Percentiles rank a stretch among this genome's conserved stretches.
These are phyloP conservation scores for Plagodis pulveraria DNA, from an alignment of 2,888 invertebrate species.

Conservation along the genomic window DNA sequence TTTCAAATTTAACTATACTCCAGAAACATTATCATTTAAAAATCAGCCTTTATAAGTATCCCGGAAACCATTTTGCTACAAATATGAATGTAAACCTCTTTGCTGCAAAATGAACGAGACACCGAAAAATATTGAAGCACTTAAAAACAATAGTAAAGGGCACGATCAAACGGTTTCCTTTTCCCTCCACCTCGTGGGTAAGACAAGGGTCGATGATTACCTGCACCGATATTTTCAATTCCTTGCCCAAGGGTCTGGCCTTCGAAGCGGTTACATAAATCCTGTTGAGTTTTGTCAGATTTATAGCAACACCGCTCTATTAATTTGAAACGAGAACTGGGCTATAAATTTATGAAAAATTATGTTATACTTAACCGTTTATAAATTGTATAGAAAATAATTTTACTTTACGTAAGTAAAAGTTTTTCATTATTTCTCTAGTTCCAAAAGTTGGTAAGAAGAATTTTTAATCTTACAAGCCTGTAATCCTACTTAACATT, in stretches of 20 bases:
- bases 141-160: constrained; percentile 31
- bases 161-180: constrained; percentile 27
- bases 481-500: too few relatives aligned
- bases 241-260: constrained; percentile 32
- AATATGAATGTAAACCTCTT: not conserved
- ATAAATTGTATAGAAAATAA: too few relatives aligned
- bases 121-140: constrained; percentile 20
- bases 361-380: not conserved
- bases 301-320: constrained; percentile 51
- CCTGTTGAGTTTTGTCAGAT: constrained; percentile 47
- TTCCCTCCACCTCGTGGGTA: constrained; percentile 31
- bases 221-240: constrained; percentile 49
- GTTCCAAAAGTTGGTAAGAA: too few relatives aligned
- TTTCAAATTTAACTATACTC: too few relatives aligned
- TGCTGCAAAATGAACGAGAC: constrained; percentile 14
- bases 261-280: constrained; percentile 52
- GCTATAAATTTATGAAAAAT: constrained; percentile 16
- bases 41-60: too few relatives aligned
- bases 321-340: constrained; percentile 42
- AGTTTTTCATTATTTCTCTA: too few relatives aligned
- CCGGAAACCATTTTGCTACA: too few relatives aligned
- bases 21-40: too few relatives aligned
- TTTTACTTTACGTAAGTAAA: too few relatives aligned
- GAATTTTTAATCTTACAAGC: too few relatives aligned
- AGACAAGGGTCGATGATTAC: constrained; percentile 40